Percentiles rank a stretch among this genome's conserved stretches.
Evolutionary conservation across 2,888 invertebrate genomes (phyloP).

Genomic region (Steinernema carpocapsae): DNA sequence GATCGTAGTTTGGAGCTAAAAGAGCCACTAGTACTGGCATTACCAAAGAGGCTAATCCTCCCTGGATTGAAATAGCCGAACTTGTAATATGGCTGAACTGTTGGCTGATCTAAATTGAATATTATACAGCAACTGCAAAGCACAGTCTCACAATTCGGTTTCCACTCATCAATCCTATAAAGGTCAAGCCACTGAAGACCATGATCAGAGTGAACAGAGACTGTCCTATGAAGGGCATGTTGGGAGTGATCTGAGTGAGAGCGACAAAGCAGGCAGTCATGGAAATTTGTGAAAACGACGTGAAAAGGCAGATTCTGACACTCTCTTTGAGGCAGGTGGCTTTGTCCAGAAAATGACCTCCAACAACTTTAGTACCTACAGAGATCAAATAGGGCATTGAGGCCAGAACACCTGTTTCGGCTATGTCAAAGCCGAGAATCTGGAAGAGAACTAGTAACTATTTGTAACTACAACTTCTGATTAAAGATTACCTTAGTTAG

Average conservation of each 20-base stretch:
- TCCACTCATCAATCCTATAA: conserved; percentile 56
- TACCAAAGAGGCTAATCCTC: conserved; percentile 28
- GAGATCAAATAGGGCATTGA: conserved; percentile 3
- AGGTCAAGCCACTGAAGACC: conserved; percentile 55
- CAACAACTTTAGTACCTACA: not conserved
- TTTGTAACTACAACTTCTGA: not conserved
- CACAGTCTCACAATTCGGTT: conserved; percentile 49
- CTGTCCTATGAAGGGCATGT: conserved; percentile 45
- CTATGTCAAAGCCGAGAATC: not conserved
- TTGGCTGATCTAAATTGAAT: conserved; percentile 26
- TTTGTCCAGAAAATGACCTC: conserved; percentile 13
- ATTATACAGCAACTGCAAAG: not conserved
- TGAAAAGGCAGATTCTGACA: conserved; percentile 49
- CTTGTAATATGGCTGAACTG: conserved; percentile 35
- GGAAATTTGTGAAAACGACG: conserved; percentile 47
- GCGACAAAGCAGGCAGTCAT: conserved; percentile 53
- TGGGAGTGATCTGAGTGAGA: conserved; percentile 44
- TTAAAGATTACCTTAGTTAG: conserved; percentile 35
- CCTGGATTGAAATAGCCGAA: conserved; percentile 33
- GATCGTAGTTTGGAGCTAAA: not conserved
- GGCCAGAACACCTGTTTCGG: conserved; percentile 14
- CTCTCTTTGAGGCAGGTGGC: conserved; percentile 37
- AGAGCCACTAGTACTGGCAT: conserved; percentile 18
- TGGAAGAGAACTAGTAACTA: not conserved
- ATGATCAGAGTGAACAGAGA: conserved; percentile 56